phyloP scores from a whole-genome alignment of 2,113 vertebrate genomes.

The Oreochromis aureus region DNA sequence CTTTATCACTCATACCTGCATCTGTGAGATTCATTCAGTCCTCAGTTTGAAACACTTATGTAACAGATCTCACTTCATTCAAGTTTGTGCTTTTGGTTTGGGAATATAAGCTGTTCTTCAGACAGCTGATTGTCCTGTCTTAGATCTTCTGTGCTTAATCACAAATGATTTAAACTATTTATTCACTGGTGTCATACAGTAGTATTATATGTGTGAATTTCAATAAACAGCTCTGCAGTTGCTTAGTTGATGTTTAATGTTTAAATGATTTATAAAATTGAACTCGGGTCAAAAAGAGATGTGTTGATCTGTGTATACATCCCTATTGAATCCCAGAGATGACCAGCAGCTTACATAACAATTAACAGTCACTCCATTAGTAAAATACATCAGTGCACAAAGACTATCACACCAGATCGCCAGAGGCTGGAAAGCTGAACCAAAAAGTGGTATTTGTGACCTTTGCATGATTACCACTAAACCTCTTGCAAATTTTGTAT shows the following conservation, averaged over 20 bases:
- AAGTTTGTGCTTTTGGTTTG: background rate
- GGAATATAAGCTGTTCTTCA: background rate
- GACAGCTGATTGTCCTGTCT: background rate
- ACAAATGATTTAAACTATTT: background rate
- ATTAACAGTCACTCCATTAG: background rate
- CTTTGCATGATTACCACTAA: background rate
- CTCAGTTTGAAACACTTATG: conserved; percentile 16
- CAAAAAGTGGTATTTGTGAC: background rate
- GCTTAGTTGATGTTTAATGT: background rate
- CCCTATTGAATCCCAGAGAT: background rate
- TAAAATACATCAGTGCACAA: background rate
- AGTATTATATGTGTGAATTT: background rate
- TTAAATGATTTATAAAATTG: background rate
- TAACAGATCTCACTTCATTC: background rate
- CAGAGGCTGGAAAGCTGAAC: background rate
- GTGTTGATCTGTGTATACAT: background rate
- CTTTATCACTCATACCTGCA: background rate
- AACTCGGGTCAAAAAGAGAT: background rate
- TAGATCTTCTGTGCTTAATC: background rate
- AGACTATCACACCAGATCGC: background rate
- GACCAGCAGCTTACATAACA: background rate
- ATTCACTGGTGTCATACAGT: background rate
- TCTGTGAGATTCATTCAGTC: background rate
- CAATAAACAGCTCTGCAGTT: conserved; percentile 13
- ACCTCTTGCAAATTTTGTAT: background rate